These are phyloP conservation scores for Phaetusa simplex DNA, from an alignment of 2,113 vertebrate species.

Conservation along the genomic window DNA sequence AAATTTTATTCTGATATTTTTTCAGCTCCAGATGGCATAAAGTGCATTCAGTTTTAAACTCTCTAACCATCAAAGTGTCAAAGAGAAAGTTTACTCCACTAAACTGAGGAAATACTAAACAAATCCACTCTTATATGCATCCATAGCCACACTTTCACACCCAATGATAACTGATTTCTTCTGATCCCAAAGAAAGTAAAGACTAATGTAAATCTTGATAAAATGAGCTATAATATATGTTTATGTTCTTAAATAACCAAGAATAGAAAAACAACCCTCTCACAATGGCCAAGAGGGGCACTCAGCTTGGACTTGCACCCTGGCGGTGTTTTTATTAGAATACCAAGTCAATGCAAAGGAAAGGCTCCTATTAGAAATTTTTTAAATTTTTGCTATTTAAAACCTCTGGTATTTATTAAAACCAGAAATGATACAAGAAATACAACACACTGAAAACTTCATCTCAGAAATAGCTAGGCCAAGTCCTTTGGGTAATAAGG, in stretches of 20 bases:
- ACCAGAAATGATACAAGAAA: not conserved
- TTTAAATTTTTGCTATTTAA: not conserved
- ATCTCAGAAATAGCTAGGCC: conserved; percentile 5
- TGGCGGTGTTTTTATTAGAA: not conserved
- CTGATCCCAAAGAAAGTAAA: not conserved
- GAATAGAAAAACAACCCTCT: not conserved
- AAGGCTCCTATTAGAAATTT: not conserved
- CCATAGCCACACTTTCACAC: not conserved
- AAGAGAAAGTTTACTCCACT: not conserved
- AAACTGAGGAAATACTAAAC: not conserved
- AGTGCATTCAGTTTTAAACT: not conserved
- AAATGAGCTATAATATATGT: not conserved
- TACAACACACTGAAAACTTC: conserved; percentile 3
- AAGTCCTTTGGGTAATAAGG: not conserved
- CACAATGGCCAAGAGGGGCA: not conserved
- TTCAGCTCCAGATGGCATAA: not conserved
- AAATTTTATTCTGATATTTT: not conserved
- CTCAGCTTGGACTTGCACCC: not conserved
- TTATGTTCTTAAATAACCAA: not conserved
- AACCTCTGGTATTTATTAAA: conserved; percentile 20
- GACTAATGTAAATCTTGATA: not conserved
- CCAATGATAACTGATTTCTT: not conserved
- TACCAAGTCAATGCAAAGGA: not conserved
- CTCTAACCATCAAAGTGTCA: not conserved
- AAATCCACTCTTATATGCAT: not conserved